Conservation (phyloP, 2,113 vertebrate genomes). For the Gasterosteus nipponicus region DNA sequence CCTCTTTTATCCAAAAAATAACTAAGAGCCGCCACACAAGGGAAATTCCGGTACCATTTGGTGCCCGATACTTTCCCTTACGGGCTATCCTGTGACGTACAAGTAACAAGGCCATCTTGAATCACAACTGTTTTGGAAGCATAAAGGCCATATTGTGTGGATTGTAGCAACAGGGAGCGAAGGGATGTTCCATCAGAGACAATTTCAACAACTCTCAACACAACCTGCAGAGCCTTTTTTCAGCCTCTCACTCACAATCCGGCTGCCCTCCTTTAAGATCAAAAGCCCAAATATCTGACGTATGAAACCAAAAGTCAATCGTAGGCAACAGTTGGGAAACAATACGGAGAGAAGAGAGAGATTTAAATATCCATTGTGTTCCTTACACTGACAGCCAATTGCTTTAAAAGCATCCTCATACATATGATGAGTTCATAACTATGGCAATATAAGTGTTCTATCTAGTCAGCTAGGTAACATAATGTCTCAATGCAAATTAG, state of each 20-base stretch:
- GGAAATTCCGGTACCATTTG: slow-evolving; percentile 49
- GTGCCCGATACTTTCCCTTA: slow-evolving; percentile 38
- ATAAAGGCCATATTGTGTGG: slow-evolving; percentile 51
- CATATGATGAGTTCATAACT: neutral
- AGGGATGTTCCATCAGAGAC: slow-evolving; percentile 19
- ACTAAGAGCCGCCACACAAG: slow-evolving; percentile 44
- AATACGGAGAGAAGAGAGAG: neutral
- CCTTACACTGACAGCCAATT: neutral
- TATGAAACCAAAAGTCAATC: slow-evolving; percentile 7
- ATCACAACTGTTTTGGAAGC: slow-evolving; percentile 52
- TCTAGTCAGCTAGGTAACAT: neutral
- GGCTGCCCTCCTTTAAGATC: neutral
- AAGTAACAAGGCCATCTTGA: slow-evolving; percentile 59
- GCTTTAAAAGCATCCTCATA: neutral
- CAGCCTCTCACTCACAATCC: neutral
- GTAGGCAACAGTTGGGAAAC: slow-evolving; percentile 4
- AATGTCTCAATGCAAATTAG: neutral
- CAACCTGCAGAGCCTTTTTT: neutral
- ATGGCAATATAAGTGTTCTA: neutral
- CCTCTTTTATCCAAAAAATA: slow-evolving; percentile 56
- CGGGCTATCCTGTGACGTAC: slow-evolving; percentile 40
- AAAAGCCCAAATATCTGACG: neutral
- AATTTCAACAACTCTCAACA: slow-evolving; percentile 13
- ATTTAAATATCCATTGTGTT: neutral
- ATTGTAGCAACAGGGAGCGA: slow-evolving; percentile 21